phyloP scores from a whole-genome alignment of 2,888 invertebrate genomes.

The Agrochola macilenta region DNA sequence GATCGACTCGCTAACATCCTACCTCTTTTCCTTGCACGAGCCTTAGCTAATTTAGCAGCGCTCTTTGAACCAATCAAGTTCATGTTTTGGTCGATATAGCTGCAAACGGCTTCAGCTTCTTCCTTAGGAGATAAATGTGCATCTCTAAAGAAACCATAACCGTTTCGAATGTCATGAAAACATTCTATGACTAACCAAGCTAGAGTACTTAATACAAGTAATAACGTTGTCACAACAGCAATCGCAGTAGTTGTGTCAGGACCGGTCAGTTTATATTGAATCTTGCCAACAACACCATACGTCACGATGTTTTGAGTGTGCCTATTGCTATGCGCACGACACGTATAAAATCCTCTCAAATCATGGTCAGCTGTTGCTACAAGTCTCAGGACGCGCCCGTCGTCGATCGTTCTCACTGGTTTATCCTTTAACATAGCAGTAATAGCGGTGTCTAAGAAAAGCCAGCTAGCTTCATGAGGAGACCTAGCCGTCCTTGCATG shows the following conservation, averaged over 20 bases:
- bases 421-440: conserved; percentile 69
- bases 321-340: conserved; percentile 79
- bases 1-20: conserved; percentile 72
- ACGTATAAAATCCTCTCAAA: conserved; percentile 85
- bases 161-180: conserved; percentile 81
- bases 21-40: conserved; percentile 78
- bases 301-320: conserved; percentile 82
- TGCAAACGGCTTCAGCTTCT: conserved; percentile 83
- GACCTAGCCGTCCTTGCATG: conserved; percentile 76
- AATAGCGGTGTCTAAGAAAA: conserved; percentile 80
- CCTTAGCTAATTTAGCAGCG: conserved; percentile 79
- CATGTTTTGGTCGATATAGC: conserved; percentile 81
- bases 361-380: conserved; percentile 79
- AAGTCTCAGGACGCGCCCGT: conserved; percentile 81
- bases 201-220: conserved; percentile 79
- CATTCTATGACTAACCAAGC: conserved; percentile 83
- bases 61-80: conserved; percentile 76
- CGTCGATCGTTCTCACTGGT: conserved; percentile 75
- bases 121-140: conserved; percentile 81
- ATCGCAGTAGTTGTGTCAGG: conserved; percentile 80
- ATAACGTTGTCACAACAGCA: conserved; percentile 80
- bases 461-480: conserved; percentile 79
- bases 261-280: conserved; percentile 75
- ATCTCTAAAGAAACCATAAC: conserved; percentile 86
- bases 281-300: conserved; percentile 83